Evolutionary conservation across 2,113 vertebrate species (phyloP).

Genomic region (Oryzias melastigma): DNA sequence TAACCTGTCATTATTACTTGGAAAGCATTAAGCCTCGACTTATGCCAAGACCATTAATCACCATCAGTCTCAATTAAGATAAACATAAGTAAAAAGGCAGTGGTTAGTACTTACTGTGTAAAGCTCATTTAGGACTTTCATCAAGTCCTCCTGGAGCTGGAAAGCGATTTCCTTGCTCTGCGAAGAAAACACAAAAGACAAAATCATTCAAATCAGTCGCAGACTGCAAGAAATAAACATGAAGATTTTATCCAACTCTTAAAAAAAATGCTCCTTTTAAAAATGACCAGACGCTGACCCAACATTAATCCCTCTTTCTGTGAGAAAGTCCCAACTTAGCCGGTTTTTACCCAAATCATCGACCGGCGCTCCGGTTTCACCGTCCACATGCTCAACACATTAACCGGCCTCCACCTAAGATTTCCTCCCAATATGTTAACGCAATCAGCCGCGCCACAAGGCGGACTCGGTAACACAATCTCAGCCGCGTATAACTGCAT

Average conservation of each 20-base stretch:
- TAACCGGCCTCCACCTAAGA: slow-evolving; percentile 35
- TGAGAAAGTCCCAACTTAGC: slow-evolving; percentile 22
- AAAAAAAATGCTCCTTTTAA: neutral
- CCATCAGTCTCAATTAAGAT: slow-evolving; percentile 5
- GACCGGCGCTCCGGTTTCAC: slow-evolving; percentile 47
- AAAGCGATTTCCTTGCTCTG: slow-evolving; percentile 98
- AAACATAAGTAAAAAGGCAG: slow-evolving; percentile 19
- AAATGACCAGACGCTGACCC: slow-evolving; percentile 7
- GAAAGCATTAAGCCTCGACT: neutral
- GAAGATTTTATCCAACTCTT: neutral
- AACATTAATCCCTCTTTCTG: slow-evolving; percentile 14
- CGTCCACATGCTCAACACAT: slow-evolving; percentile 58
- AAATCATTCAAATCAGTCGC: slow-evolving; percentile 19
- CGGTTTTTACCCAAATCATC: slow-evolving; percentile 29
- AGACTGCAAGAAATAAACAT: neutral
- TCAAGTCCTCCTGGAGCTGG: slow-evolving; percentile 97
- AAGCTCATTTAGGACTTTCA: slow-evolving; percentile 98
- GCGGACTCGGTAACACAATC: slow-evolving; percentile 58
- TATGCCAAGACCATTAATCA: slow-evolving; percentile 1
- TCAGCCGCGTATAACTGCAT: slow-evolving; percentile 19
- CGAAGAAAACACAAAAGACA: slow-evolving; percentile 58
- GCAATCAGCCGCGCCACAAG: slow-evolving; percentile 47
- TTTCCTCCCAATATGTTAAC: slow-evolving; percentile 54
- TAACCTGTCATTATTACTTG: neutral
- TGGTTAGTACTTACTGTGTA: slow-evolving; percentile 89